phyloP scores from a whole-genome alignment of 2,113 vertebrate genomes.

The Brachypteracias leptosomus region DNA sequence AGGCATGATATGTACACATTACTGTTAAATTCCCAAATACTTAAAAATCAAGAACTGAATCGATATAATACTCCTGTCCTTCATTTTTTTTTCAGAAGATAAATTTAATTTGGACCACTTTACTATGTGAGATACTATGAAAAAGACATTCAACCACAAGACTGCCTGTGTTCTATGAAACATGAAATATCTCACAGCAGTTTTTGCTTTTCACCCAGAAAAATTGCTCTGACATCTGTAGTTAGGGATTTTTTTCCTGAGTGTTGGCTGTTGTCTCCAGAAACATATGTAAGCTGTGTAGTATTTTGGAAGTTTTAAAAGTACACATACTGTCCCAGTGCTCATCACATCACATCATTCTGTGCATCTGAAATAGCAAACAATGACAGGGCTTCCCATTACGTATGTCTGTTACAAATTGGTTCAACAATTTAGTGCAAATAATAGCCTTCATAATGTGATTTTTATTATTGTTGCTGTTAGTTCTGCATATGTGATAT shows the following conservation, averaged over 20 bases:
- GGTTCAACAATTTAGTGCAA: neutral
- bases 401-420: neutral
- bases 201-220: neutral
- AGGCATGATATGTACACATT: neutral
- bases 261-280: neutral
- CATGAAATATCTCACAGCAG: neutral
- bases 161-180: neutral
- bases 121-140: neutral
- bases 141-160: neutral
- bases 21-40: neutral
- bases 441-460: neutral
- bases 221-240: neutral
- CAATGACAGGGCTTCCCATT: neutral
- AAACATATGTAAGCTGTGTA: neutral
- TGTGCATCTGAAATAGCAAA: neutral
- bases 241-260: neutral
- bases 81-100: neutral
- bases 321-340: neutral
- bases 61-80: neutral
- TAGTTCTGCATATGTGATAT: neutral
- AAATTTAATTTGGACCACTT: neutral
- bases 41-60: neutral
- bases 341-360: neutral
- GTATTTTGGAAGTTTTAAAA: neutral
- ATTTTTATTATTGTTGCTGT: neutral